Evolutionary conservation across 92 coral and sea anemone genomes (phyloP).

Genomic region (Zoanthus sociatus): DNA sequence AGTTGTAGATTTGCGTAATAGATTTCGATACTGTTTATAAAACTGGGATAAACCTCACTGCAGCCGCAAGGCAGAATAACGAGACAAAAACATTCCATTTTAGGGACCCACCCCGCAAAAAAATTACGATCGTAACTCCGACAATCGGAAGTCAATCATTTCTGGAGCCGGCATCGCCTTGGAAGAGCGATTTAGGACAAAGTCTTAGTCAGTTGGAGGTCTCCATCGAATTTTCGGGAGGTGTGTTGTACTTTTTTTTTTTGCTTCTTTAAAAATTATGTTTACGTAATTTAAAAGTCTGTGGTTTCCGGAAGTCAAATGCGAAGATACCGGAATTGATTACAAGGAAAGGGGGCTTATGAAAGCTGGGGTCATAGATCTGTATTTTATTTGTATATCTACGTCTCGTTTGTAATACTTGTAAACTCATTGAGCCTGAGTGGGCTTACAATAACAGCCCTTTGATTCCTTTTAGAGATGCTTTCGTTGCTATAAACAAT

Average conservation of each 20-base stretch:
- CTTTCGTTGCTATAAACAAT: slow-evolving; percentile 12
- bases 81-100: background rate
- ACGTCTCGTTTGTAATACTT: background rate
- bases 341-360: background rate
- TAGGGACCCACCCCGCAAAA: background rate
- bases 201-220: slow-evolving; percentile 4
- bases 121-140: background rate
- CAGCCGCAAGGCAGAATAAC: too few relatives aligned
- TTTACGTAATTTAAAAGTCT: background rate
- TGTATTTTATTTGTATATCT: background rate
- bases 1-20: background rate
- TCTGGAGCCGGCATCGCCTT: background rate
- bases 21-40: background rate
- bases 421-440: background rate
- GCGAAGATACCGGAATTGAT: slow-evolving; percentile 2
- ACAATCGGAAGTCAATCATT: background rate
- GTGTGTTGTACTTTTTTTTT: background rate
- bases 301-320: slow-evolving; percentile 36
- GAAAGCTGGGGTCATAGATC: background rate
- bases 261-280: background rate
- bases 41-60: background rate
- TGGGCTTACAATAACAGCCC: background rate
- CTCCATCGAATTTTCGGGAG: slow-evolving; percentile 15
- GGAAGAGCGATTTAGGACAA: background rate
- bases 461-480: slow-evolving; percentile 2